A percentile compares a stretch with the other conserved stretches of the same genome.
Evolutionary conservation across 2,888 invertebrate species (phyloP).

Genomic region (Heliconius cydno): DNA sequence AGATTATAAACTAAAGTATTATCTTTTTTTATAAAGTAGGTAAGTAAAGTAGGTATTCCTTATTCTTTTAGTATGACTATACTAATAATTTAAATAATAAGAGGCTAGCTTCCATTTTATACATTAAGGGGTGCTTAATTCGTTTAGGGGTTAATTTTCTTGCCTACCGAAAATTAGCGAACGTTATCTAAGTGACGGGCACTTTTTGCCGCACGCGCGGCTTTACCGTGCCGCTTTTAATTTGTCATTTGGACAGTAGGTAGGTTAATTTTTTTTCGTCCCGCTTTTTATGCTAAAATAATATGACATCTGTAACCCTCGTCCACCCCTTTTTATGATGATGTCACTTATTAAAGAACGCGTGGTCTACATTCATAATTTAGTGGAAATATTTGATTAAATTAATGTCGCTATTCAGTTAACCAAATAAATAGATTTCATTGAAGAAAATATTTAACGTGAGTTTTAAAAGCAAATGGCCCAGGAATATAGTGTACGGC

Average conservation of each 20-base stretch:
- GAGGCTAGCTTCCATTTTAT: neutral
- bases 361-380: constrained; percentile 50
- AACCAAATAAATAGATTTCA: too few species aligned
- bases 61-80: too few species aligned
- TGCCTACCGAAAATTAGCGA: constrained; percentile 35
- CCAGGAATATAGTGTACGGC: too few species aligned
- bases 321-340: constrained; percentile 61
- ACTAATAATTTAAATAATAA: too few species aligned
- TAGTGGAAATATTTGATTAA: constrained; percentile 23
- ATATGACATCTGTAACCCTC: constrained; percentile 74
- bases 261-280: constrained; percentile 66
- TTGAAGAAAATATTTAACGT: neutral
- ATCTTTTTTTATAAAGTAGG: neutral
- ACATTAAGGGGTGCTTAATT: constrained; percentile 29
- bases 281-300: constrained; percentile 65
- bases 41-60: too few species aligned
- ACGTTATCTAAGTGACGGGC: constrained; percentile 49
- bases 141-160: constrained; percentile 32
- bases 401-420: neutral
- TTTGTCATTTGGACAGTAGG: constrained; percentile 69
- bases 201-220: constrained; percentile 51
- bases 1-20: neutral
- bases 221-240: constrained; percentile 60
- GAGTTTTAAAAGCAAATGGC: too few species aligned
- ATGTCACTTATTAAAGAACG: constrained; percentile 52